Conservation (phyloP, 2,113 vertebrate genomes). For the Carassius gibelio region DNA sequence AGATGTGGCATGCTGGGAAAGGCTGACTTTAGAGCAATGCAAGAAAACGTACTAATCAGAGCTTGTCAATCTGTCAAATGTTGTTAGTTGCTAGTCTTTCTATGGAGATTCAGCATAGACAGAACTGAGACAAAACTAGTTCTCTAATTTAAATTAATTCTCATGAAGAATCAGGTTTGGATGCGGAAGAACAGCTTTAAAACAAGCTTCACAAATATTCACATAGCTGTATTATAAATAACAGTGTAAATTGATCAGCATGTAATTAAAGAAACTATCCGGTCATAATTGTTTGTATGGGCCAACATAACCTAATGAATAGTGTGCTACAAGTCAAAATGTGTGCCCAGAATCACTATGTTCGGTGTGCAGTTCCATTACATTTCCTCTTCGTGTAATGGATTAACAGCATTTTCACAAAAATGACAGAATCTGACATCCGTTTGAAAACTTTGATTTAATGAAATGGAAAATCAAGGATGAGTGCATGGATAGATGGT, state of each 20-base stretch:
- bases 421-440: slow-evolving; percentile 21
- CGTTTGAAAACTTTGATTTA: slow-evolving; percentile 33
- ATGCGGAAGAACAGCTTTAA: background rate
- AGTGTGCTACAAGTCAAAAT: background rate
- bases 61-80: background rate
- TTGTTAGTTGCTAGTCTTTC: background rate
- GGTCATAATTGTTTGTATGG: background rate
- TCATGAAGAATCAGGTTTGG: background rate
- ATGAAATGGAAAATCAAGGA: slow-evolving; percentile 27
- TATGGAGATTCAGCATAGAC: background rate
- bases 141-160: background rate
- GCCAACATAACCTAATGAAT: background rate
- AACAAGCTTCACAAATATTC: background rate
- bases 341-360: background rate
- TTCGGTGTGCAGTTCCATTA: background rate
- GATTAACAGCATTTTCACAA: background rate
- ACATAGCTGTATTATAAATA: background rate
- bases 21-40: background rate
- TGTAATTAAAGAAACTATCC: too few relatives aligned
- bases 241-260: background rate
- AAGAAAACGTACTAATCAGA: background rate
- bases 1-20: background rate
- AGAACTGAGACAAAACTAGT: background rate
- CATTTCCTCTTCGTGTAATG: background rate
- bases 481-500: slow-evolving; percentile 1